Evolutionary conservation across 2,797 vertebrate genomes (phyloP).

Genomic region (Eurystomus glaucurus): DNA sequence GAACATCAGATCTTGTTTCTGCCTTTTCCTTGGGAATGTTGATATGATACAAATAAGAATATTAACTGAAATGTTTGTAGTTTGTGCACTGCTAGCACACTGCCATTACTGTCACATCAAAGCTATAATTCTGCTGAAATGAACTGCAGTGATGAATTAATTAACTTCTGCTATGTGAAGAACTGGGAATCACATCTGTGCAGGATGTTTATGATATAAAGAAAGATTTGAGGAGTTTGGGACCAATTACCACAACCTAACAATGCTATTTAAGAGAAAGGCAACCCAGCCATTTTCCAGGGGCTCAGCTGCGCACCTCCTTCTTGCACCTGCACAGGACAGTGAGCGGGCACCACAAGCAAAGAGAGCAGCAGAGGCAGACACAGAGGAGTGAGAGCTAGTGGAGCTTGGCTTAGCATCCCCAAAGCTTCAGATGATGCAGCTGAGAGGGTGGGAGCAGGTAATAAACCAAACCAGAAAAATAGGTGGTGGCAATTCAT

Average conservation of each 20-base stretch:
- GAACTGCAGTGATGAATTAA: not conserved
- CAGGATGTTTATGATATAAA: not conserved
- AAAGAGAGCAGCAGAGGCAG: not conserved
- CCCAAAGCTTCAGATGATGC: not conserved
- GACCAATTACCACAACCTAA: not conserved
- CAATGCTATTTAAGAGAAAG: not conserved
- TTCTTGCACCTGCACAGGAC: not conserved
- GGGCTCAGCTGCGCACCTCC: not conserved
- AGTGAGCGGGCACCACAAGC: not conserved
- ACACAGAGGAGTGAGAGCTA: not conserved
- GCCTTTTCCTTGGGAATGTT: not conserved
- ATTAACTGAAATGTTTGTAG: not conserved
- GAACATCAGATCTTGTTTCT: not conserved
- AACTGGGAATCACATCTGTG: conserved; percentile 13
- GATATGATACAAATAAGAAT: not conserved
- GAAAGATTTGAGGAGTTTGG: not conserved
- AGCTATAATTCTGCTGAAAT: not conserved
- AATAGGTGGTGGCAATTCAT: conserved; percentile 1
- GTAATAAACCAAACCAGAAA: not conserved
- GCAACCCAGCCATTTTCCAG: not conserved
- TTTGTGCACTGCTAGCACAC: not conserved
- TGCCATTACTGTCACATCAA: not conserved
- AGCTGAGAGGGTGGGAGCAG: not conserved
- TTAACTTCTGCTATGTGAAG: not conserved
- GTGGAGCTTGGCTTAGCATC: not conserved